A percentile compares a stretch with the other conserved stretches of the same genome.
phyloP scores from a whole-genome alignment of 2,888 invertebrate species.

The Bombyx huttoni region DNA sequence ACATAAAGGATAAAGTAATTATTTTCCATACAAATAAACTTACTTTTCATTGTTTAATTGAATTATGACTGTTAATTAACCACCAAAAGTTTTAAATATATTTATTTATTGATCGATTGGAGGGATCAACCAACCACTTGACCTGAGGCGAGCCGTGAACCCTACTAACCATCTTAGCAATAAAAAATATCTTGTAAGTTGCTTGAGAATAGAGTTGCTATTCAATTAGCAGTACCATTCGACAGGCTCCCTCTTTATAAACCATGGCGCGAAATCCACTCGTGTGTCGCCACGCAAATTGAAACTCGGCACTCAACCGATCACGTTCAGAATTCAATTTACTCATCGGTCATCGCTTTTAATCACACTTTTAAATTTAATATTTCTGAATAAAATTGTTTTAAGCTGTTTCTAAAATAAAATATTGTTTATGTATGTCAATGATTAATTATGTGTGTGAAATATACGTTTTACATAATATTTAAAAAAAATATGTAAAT shows the following conservation, averaged over 20 bases:
- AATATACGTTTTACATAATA: neutral
- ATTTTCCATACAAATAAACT: too few relatives aligned
- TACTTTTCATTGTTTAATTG: too few relatives aligned
- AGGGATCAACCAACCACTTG: too few relatives aligned
- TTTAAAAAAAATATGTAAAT: constrained; percentile 4
- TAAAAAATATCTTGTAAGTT: constrained; percentile 24
- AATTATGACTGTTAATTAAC: too few relatives aligned
- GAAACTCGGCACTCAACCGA: constrained; percentile 63
- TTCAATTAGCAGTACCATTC: constrained; percentile 67
- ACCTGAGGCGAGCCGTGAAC: too few relatives aligned
- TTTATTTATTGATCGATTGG: constrained; percentile 26
- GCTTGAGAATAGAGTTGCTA: constrained; percentile 39
- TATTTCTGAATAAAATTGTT: neutral
- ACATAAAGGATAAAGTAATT: too few relatives aligned
- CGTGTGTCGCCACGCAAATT: constrained; percentile 69
- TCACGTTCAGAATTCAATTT: constrained; percentile 29
- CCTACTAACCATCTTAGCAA: constrained; percentile 1
- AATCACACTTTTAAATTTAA: neutral
- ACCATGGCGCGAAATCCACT: constrained; percentile 54
- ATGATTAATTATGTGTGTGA: too few relatives aligned
- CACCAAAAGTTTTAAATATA: constrained; percentile 12
- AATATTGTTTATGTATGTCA: too few relatives aligned
- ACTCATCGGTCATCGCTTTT: constrained; percentile 22
- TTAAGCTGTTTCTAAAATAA: neutral
- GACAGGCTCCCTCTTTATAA: constrained; percentile 44